Conservation (phyloP, 2,888 invertebrate genomes). For the Andrena dorsata region DNA sequence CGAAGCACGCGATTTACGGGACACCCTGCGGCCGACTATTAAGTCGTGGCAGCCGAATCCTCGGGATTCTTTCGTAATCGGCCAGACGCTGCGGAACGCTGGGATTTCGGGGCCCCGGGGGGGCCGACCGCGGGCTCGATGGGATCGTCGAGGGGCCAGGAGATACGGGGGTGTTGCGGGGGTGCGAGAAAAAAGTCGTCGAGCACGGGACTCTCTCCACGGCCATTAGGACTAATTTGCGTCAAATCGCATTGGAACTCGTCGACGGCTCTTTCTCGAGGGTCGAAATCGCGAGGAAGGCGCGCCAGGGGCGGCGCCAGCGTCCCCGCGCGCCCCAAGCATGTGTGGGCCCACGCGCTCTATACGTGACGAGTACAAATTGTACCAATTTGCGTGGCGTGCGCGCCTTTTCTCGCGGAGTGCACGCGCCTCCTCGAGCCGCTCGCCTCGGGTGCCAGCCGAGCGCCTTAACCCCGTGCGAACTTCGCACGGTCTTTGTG, state of each 20-base stretch:
- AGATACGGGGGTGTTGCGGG: not conserved
- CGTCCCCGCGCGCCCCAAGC: constrained; percentile 42
- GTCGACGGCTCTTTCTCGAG: constrained; percentile 61
- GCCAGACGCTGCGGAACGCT: constrained; percentile 44
- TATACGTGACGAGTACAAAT: constrained; percentile 78
- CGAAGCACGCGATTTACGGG: constrained; percentile 56
- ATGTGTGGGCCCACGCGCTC: constrained; percentile 63
- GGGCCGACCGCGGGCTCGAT: constrained; percentile 45
- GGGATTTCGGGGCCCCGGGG: constrained; percentile 64
- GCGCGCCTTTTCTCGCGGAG: constrained; percentile 57
- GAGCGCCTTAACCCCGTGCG: not conserved
- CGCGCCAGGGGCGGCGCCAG: constrained; percentile 62
- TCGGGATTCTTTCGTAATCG: constrained; percentile 72
- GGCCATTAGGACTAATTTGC: constrained; percentile 81
- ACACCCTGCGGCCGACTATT: constrained; percentile 64
- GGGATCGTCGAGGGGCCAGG: constrained; percentile 12
- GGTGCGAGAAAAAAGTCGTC: constrained; percentile 25
- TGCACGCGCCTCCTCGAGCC: constrained; percentile 28
- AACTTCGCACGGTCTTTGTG: constrained; percentile 15
- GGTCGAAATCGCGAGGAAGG: constrained; percentile 33
- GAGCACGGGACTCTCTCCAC: constrained; percentile 47
- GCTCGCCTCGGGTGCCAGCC: constrained; percentile 33
- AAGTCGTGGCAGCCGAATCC: constrained; percentile 66
- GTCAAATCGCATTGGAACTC: constrained; percentile 77
- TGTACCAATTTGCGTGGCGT: constrained; percentile 77